Evolutionary conservation across 2,888 invertebrate genomes (phyloP).

Genomic region (Andrena marginata): DNA sequence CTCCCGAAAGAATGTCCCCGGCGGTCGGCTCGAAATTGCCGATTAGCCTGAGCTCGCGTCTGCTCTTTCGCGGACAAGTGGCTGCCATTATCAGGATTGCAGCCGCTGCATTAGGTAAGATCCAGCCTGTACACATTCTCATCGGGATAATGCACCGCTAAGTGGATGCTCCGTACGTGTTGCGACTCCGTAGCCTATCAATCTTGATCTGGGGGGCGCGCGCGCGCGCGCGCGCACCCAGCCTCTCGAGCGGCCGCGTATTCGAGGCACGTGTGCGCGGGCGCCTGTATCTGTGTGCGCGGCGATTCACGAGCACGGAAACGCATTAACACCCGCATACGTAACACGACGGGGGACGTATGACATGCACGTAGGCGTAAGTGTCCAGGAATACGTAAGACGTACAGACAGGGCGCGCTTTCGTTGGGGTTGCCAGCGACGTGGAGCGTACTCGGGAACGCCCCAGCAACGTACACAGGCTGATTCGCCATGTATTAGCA

Average conservation of each 20-base stretch:
- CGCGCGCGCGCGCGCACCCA: not conserved
- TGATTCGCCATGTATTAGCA: not conserved
- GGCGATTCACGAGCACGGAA: constrained; percentile 19
- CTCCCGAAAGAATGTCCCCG: constrained; percentile 2
- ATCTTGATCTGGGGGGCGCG: constrained; percentile 77
- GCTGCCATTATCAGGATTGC: constrained; percentile 80
- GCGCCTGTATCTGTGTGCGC: constrained; percentile 4
- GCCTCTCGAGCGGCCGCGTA: constrained; percentile 7
- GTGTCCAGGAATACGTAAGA: constrained; percentile 39
- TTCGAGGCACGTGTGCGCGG: constrained; percentile 29
- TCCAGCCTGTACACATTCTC: constrained; percentile 76
- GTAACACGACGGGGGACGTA: constrained; percentile 13
- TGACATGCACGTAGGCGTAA: constrained; percentile 22
- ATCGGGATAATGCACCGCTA: constrained; percentile 82
- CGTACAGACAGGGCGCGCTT: constrained; percentile 1
- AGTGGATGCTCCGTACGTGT: constrained; percentile 79
- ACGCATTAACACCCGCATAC: constrained; percentile 46
- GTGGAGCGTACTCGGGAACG: constrained; percentile 1
- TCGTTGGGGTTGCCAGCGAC: constrained; percentile 11
- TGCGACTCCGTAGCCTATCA: constrained; percentile 79
- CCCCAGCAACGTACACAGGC: not conserved
- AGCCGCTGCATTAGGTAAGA: constrained; percentile 73
- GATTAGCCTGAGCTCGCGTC: constrained; percentile 59
- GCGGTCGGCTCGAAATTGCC: constrained; percentile 39
- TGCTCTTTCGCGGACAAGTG: constrained; percentile 68